These are phyloP conservation scores for Rhopilema esculentum DNA, from an alignment of 30 jellyfish, hydroid and myxozoan species.

Conservation along the genomic window DNA sequence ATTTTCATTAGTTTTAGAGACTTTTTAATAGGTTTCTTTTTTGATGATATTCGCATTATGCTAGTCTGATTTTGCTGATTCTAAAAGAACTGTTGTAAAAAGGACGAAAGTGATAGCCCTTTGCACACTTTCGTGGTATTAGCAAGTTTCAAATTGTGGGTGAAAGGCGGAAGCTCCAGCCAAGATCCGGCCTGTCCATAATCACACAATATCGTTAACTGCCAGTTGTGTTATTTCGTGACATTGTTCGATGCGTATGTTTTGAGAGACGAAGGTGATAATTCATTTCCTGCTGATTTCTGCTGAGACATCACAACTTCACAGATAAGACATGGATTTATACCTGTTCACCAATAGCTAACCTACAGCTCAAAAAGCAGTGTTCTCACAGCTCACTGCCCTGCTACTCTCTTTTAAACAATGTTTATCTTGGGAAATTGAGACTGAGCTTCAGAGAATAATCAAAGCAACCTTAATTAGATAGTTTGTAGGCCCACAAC, in stretches of 20 bases:
- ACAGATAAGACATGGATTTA: background rate
- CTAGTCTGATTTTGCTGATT: background rate
- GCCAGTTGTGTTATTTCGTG: conserved; percentile 23
- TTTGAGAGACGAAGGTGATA: background rate
- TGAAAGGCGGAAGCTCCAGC: conserved; percentile 62
- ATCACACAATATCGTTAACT: background rate
- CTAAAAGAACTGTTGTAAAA: background rate
- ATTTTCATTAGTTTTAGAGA: background rate
- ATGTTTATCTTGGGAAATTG: background rate
- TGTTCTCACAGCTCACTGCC: background rate
- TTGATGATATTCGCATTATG: background rate
- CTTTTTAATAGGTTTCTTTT: background rate
- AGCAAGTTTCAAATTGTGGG: conserved; percentile 16
- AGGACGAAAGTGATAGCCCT: background rate
- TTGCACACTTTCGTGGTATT: background rate
- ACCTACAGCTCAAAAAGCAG: background rate
- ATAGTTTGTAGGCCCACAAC: too few relatives aligned
- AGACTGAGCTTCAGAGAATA: background rate
- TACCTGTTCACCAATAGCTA: background rate
- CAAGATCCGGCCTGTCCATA: conserved; percentile 35
- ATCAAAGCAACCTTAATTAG: too few relatives aligned
- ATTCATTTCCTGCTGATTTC: conserved; percentile 34
- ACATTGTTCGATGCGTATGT: background rate
- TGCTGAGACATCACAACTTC: conserved; percentile 1
- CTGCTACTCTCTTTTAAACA: background rate